phyloP scores from a whole-genome alignment of 2,797 vertebrate genomes.

The Acipenser transmontanus region DNA sequence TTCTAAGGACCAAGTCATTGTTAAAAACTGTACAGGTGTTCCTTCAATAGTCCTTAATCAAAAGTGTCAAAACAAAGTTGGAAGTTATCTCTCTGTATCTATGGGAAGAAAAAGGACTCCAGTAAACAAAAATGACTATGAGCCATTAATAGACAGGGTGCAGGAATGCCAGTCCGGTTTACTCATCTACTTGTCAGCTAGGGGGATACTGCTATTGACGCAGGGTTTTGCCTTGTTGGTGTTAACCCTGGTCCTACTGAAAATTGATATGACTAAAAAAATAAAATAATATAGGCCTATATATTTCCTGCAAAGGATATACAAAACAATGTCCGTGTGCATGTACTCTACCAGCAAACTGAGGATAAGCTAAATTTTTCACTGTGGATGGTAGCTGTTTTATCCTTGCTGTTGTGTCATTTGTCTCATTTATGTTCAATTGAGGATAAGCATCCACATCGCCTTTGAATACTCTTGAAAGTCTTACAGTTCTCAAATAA shows the following conservation, averaged over 20 bases:
- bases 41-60: constrained; percentile 82
- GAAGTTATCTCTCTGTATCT: constrained; percentile 67
- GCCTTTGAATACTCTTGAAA: no score
- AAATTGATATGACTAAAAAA: no score
- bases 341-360: no score
- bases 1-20: constrained; percentile 71
- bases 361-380: no score
- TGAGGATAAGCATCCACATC: no score
- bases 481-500: no score
- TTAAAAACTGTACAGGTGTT: constrained; percentile 78
- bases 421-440: no score
- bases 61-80: constrained; percentile 84
- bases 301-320: no score
- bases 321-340: no score
- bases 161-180: constrained; percentile 4
- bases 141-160: background rate
- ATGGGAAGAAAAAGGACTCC: background rate
- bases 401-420: no score
- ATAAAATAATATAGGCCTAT: no score
- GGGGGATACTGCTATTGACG: background rate
- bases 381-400: no score
- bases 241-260: background rate
- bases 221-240: background rate
- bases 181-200: background rate
- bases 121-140: background rate